Conservation (phyloP, 2,797 vertebrate species). For the Ptychadena robeensis region DNA sequence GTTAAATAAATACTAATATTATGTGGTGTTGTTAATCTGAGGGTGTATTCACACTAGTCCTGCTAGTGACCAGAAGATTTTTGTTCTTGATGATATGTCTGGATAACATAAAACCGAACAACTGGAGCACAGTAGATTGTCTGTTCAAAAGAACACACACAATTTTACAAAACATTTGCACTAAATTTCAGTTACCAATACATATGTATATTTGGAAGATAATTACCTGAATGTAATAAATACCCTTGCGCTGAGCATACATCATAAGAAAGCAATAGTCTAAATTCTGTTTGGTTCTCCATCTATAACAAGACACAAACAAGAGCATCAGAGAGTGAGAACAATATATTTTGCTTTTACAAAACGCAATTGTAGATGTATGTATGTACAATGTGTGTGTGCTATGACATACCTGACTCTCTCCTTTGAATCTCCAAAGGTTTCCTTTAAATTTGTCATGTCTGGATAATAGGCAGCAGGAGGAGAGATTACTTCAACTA, state of each 20-base stretch:
- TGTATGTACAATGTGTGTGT: not conserved
- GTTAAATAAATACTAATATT: too few relatives aligned
- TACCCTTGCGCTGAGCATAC: slow-evolving; percentile 95
- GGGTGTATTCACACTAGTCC: too few relatives aligned
- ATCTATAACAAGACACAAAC: slow-evolving; percentile 80
- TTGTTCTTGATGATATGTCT: too few relatives aligned
- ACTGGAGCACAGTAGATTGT: too few relatives aligned
- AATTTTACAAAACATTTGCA: too few relatives aligned
- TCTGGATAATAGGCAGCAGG: slow-evolving; percentile 93
- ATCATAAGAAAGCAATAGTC: slow-evolving; percentile 99
- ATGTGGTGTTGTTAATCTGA: too few relatives aligned
- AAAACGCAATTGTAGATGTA: not conserved
- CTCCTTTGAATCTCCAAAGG: slow-evolving; percentile 96
- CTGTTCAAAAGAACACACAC: too few relatives aligned
- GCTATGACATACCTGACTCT: slow-evolving; percentile 85
- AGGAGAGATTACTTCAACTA: slow-evolving; percentile 96
- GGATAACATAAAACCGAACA: too few relatives aligned
- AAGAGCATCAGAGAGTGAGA: too few relatives aligned
- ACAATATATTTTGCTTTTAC: too few relatives aligned
- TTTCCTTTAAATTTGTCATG: slow-evolving; percentile 91
- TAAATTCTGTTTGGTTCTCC: slow-evolving; percentile 98
- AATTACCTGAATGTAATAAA: slow-evolving; percentile 95
- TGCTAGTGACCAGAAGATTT: too few relatives aligned
- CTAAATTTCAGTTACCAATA: not conserved
- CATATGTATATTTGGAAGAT: not conserved